phyloP scores from a whole-genome alignment of 2,797 vertebrate species.

The Eleutherodactylus coqui region DNA sequence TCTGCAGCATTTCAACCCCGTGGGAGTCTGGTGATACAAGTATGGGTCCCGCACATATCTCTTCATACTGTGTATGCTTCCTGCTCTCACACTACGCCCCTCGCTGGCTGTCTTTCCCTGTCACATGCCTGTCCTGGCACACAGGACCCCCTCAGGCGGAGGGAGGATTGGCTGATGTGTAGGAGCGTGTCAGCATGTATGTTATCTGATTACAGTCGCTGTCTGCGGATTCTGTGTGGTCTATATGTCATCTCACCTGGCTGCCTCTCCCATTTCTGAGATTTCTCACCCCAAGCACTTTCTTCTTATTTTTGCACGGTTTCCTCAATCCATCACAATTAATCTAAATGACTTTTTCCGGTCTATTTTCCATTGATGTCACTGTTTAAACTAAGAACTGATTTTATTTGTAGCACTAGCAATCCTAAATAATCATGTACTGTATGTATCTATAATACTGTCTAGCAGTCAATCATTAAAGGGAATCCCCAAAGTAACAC shows the following conservation, averaged over 20 bases:
- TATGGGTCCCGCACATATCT: neutral
- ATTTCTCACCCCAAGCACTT: constrained; percentile 30
- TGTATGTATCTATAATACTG: too few species aligned
- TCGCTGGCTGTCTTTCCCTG: neutral
- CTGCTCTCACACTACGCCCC: neutral
- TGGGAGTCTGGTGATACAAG: neutral
- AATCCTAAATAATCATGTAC: too few species aligned
- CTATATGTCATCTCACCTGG: constrained; percentile 41
- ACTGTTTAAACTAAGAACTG: neutral
- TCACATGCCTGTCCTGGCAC: constrained; percentile 33
- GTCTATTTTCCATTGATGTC: neutral
- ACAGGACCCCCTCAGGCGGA: constrained; percentile 34
- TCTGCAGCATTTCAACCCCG: too few species aligned
- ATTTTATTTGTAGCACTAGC: too few species aligned
- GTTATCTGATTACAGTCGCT: constrained; percentile 47
- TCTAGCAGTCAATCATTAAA: too few species aligned
- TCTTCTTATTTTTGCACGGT: neutral
- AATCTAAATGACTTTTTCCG: constrained; percentile 15
- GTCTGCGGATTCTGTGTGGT: constrained; percentile 53
- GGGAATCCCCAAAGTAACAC: too few species aligned
- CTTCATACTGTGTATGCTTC: neutral
- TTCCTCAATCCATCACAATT: constrained; percentile 1
- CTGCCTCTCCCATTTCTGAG: constrained; percentile 12
- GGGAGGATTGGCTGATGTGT: constrained; percentile 42
- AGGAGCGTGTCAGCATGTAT: constrained; percentile 44